Conservation (phyloP, 1,140 invertebrate species). For the Drosophila gunungcola region DNA sequence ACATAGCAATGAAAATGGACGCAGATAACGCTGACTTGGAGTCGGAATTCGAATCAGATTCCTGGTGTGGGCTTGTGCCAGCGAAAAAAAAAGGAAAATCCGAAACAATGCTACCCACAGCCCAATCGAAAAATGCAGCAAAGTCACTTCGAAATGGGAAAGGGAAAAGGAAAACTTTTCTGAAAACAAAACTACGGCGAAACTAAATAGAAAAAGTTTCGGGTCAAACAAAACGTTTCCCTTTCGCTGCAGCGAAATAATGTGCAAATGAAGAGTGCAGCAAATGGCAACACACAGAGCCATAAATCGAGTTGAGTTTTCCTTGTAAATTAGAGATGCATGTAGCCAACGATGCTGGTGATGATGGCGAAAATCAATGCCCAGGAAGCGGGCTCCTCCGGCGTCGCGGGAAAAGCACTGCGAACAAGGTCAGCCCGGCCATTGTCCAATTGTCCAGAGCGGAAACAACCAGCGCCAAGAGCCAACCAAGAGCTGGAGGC, state of each 20-base stretch:
- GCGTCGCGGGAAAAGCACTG: conserved; percentile 15
- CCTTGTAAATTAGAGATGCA: conserved; percentile 54
- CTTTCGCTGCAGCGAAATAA: conserved; percentile 38
- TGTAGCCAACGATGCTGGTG: not conserved
- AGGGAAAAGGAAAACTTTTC: conserved; percentile 38
- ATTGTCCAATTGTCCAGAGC: conserved; percentile 51
- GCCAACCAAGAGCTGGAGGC: conserved; percentile 1
- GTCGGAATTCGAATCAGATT: conserved; percentile 1
- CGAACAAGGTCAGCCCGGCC: conserved; percentile 54
- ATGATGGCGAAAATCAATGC: conserved; percentile 68
- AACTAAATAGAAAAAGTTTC: conserved; percentile 60
- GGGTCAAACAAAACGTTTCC: conserved; percentile 39
- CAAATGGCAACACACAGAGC: conserved; percentile 9
- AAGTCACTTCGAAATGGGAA: not conserved
- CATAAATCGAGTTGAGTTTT: conserved; percentile 67
- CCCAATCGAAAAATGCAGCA: conserved; percentile 18
- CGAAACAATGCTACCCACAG: conserved; percentile 41
- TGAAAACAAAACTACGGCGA: conserved; percentile 50
- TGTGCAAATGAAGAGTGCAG: conserved; percentile 41
- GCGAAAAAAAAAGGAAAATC: conserved; percentile 20
- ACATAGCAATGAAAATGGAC: conserved; percentile 38
- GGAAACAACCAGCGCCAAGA: conserved; percentile 28
- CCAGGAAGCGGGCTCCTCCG: conserved; percentile 42
- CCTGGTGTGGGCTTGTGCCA: conserved; percentile 2
- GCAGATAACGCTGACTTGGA: conserved; percentile 31